Conservation (phyloP, 2,113 vertebrate species). For the Rhynchomys soricoides region DNA sequence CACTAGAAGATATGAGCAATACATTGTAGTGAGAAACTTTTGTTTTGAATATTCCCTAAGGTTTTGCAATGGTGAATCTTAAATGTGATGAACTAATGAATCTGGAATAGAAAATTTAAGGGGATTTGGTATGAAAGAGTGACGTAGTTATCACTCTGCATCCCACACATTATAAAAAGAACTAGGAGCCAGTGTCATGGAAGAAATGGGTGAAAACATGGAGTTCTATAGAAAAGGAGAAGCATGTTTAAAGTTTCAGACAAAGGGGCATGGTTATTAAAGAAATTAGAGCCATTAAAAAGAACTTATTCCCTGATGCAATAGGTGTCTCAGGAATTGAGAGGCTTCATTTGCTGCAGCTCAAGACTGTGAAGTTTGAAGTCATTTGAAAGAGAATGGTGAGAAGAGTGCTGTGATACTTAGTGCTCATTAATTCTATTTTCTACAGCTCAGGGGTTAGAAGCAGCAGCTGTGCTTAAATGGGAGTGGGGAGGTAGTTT, state of each 20-base stretch:
- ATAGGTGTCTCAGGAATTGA: not conserved
- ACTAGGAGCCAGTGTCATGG: not conserved
- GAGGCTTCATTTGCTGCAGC: not conserved
- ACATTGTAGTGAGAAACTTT: not conserved
- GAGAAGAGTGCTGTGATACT: not conserved
- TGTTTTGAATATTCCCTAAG: not conserved
- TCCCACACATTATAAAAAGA: not conserved
- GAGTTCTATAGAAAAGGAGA: not conserved
- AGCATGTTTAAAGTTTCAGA: not conserved
- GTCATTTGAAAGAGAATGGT: not conserved
- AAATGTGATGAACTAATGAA: not conserved
- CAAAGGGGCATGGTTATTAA: not conserved
- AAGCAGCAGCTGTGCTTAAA: not conserved
- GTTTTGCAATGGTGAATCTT: too few species aligned
- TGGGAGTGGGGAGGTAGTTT: not conserved
- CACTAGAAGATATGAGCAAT: not conserved
- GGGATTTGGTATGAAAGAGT: not conserved
- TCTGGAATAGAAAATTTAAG: not conserved
- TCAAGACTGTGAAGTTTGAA: not conserved
- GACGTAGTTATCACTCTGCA: not conserved
- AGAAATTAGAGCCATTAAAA: not conserved
- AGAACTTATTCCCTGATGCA: not conserved
- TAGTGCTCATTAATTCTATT: not conserved
- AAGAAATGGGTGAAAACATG: not conserved
- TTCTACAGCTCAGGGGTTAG: not conserved